Conservation (phyloP, 2,888 invertebrate genomes). For the Camptogramma bilineatum region DNA sequence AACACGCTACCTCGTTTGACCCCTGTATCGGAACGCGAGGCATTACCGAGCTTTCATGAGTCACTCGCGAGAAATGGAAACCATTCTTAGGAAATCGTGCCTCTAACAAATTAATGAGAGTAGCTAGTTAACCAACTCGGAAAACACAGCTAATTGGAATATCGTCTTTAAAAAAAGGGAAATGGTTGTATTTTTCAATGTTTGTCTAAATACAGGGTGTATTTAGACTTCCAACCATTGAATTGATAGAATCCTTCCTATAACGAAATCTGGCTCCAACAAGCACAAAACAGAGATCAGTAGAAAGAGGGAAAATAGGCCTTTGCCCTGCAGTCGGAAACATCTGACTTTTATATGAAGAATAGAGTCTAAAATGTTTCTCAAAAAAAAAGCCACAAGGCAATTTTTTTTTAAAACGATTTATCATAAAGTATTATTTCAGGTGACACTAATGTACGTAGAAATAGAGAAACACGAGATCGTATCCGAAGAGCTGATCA, state of each 20-base stretch:
- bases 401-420: too few relatives aligned
- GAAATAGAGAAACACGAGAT: conserved; percentile 98
- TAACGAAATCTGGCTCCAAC: too few relatives aligned
- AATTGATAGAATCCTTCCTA: too few relatives aligned
- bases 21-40: conserved; percentile 3
- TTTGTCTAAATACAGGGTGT: too few relatives aligned
- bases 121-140: neutral
- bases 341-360: too few relatives aligned
- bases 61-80: neutral
- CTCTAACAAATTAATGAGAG: neutral
- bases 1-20: conserved; percentile 3
- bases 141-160: neutral
- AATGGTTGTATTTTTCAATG: neutral
- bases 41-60: neutral
- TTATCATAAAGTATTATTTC: conserved; percentile 52
- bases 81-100: neutral
- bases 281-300: too few relatives aligned
- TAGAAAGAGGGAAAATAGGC: too few relatives aligned
- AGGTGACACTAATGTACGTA: conserved; percentile 96
- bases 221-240: too few relatives aligned
- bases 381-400: too few relatives aligned
- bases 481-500: conserved; percentile 95
- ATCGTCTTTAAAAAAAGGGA: neutral
- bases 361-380: too few relatives aligned
- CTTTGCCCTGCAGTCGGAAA: too few relatives aligned